These are phyloP conservation scores for Hyles euphorbiae DNA, from an alignment of 1,140 invertebrate species.

Conservation along the genomic window DNA sequence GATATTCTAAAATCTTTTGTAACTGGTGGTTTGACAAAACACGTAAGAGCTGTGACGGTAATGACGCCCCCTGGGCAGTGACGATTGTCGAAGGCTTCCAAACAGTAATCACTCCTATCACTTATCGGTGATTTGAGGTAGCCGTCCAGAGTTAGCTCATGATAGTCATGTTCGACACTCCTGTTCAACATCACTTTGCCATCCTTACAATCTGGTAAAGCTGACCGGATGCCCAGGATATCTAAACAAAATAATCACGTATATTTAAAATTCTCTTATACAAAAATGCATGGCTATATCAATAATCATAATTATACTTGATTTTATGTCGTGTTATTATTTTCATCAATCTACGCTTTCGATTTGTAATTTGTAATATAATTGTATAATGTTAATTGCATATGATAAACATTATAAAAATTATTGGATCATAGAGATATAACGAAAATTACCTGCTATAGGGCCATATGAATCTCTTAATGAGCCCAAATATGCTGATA, in stretches of 20 bases:
- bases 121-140: constrained; percentile 27
- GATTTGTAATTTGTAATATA: too few relatives aligned
- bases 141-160: constrained; percentile 35
- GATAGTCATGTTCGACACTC: constrained; percentile 33
- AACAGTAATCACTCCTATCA: constrained; percentile 40
- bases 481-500: constrained; percentile 45
- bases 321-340: too few relatives aligned
- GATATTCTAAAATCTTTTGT: constrained; percentile 48
- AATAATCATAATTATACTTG: too few relatives aligned
- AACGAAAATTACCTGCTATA: constrained; percentile 31
- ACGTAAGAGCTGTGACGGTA: constrained; percentile 41
- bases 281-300: too few relatives aligned
- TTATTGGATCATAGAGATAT: not conserved
- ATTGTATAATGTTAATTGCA: too few relatives aligned
- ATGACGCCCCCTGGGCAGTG: constrained; percentile 40
- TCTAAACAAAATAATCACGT: constrained; percentile 35
- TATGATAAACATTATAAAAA: not conserved
- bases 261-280: constrained; percentile 1
- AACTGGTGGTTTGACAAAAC: constrained; percentile 38
- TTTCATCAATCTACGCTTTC: too few relatives aligned
- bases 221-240: constrained; percentile 40
- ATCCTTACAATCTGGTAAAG: constrained; percentile 30
- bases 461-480: constrained; percentile 26
- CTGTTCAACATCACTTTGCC: constrained; percentile 42
- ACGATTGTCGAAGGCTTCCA: constrained; percentile 53